Evolutionary conservation across 2,113 vertebrate species (phyloP).

Genomic region (Antennarius striatus): DNA sequence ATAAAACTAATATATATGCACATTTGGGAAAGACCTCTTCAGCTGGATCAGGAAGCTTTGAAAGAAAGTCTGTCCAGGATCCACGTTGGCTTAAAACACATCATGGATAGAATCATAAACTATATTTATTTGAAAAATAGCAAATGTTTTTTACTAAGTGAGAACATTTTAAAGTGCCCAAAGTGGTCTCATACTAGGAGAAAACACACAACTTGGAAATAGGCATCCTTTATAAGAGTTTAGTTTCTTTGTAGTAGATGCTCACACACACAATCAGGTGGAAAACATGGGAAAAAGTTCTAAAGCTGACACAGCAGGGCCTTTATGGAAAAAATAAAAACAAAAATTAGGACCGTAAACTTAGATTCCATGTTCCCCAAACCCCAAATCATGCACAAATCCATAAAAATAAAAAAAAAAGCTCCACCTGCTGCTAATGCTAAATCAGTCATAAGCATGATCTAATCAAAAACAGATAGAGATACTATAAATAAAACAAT

Average conservation of each 20-base stretch:
- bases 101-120: conserved; percentile 53
- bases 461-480: conserved; percentile 41
- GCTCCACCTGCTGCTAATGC: conserved; percentile 35
- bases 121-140: conserved; percentile 48
- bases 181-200: conserved; percentile 7
- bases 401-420: conserved; percentile 51
- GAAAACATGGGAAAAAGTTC: conserved; percentile 64
- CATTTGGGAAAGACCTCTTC: conserved; percentile 34
- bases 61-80: conserved; percentile 45
- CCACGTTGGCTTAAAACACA: conserved; percentile 32
- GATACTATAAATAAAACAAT: conserved; percentile 19
- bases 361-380: conserved; percentile 36
- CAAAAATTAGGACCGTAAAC: conserved; percentile 42
- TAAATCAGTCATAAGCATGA: conserved; percentile 35
- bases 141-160: conserved; percentile 43
- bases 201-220: conserved; percentile 34
- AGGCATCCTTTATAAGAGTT: conserved; percentile 7
- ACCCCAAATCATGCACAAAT: conserved; percentile 49
- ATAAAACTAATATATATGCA: conserved; percentile 41
- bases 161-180: conserved; percentile 41
- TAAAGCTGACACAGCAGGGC: conserved; percentile 25
- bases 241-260: conserved; percentile 17
- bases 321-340: conserved; percentile 43
- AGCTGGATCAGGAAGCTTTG: conserved; percentile 26
- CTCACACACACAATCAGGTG: conserved; percentile 22